Base-by-base conservation (phyloP, 2,797 vertebrate species). In the Brachymystax lenok region DNA sequence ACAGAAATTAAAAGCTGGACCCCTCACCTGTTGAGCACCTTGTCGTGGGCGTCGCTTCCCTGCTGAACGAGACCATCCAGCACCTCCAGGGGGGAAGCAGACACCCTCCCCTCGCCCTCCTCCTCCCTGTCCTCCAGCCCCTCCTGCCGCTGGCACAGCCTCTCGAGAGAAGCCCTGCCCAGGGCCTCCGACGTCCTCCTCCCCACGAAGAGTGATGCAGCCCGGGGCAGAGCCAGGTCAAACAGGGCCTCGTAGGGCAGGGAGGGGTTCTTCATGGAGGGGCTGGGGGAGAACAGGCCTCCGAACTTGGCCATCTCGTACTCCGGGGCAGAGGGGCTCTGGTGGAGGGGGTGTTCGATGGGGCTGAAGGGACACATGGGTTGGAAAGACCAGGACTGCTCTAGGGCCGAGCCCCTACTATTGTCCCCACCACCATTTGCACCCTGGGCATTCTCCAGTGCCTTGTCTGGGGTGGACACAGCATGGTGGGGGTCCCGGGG, bases 61-160 rank as follows among this genome's bases (percentile, higher is more conserved):
- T 97, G 96, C 92, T 98, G 96, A 82, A 99, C 96, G 77, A 99
- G 95, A 79, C 95, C 95, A 89, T 99, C 98, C 86, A 99, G 94
- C 82, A 99, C 96, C 90, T 98, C 97, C 88, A 97, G 88, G 0
- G 98, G 69, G 13, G 69, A 71, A 27, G 61, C 61, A 2, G 27
- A 40, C 12, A 6, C 24, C 35, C 8, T 56, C 52, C 86, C 40
- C 87, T 93, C 86, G 88, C 90, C 86, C 13, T 74, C 74, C 35
- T 88, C 89, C 50, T 93, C 95, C 84, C 91, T 96, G 19, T 97
- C 95, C 88, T 96, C 95, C 83, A 96, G 88, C 84, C 94, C 90
- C 80, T 92, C 92, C 94, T 46, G 40, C 40, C 40, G 10, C 40
- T 46, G 40, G 40, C 40, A 46, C 10, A 46, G 40, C 40, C 67